These are phyloP conservation scores for Diacarnus erythraeanus DNA, from an alignment of 37 sponge, comb jelly and placozoan species.

Conservation along the genomic window DNA sequence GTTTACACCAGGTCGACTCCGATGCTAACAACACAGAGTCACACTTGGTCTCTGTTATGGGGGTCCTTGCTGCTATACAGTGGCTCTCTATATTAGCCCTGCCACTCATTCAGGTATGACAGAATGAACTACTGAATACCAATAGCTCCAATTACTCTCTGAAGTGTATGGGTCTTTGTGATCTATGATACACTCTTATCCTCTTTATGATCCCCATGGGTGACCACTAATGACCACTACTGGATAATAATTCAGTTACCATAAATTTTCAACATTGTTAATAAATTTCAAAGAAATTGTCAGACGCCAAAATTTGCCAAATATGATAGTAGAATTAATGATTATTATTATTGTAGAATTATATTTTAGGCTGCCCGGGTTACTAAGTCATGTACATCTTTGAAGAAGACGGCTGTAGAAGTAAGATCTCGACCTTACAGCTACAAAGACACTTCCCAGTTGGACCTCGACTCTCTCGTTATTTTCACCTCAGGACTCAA, in stretches of 20 bases:
- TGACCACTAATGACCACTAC: no score
- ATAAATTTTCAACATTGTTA: no score
- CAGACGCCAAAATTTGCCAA: no score
- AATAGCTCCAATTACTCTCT: not conserved
- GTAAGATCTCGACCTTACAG: conserved; percentile 69
- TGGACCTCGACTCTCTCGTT: conserved; percentile 75
- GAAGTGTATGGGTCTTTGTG: no score
- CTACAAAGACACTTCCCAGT: conserved; percentile 74
- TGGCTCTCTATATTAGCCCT: conserved; percentile 34
- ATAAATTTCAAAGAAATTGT: no score
- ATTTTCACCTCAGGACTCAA: conserved; percentile 42
- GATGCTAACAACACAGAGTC: not conserved
- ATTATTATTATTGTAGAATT: no score
- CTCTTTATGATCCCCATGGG: no score
- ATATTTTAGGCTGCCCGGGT: conserved; percentile 74
- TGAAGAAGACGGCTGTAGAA: conserved; percentile 54
- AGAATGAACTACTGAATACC: not conserved
- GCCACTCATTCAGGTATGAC: conserved; percentile 54
- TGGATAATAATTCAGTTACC: no score
- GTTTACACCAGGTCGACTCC: conserved; percentile 2
- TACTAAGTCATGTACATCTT: conserved; percentile 37
- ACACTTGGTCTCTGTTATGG: conserved; percentile 2
- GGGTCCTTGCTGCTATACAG: conserved; percentile 25
- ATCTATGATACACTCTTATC: no score
- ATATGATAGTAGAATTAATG: no score